phyloP scores from a whole-genome alignment of 2,888 invertebrate species.

The Mythimna impura region DNA sequence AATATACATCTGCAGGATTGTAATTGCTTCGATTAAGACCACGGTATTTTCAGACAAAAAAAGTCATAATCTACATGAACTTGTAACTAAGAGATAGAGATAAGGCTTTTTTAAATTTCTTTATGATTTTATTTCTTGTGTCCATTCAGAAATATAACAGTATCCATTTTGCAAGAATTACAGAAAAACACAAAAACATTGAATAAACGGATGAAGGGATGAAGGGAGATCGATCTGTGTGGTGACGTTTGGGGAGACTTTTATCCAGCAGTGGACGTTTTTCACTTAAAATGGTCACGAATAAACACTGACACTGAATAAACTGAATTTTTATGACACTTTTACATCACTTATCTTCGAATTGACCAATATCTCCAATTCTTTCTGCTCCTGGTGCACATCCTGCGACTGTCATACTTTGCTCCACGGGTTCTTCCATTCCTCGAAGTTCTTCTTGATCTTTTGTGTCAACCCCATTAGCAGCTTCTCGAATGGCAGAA shows the following conservation, averaged over 20 bases:
- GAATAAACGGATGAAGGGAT: too few species aligned
- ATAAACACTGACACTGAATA: background rate
- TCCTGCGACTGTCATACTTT: background rate
- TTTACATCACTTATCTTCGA: background rate
- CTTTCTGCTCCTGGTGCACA: slow-evolving; percentile 14
- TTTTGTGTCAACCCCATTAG: background rate
- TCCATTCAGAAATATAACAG: slow-evolving; percentile 1
- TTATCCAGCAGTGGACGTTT: background rate
- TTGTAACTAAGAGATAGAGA: slow-evolving; percentile 22
- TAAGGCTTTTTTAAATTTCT: background rate
- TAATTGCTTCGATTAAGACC: slow-evolving; percentile 74
- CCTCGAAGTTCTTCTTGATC: background rate
- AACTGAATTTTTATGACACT: background rate
- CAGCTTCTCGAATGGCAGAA: background rate
- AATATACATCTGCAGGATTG: slow-evolving; percentile 67
- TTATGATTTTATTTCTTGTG: background rate
- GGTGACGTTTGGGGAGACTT: background rate
- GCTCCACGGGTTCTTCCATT: fast-evolving
- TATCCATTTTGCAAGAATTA: background rate
- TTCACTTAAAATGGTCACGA: background rate
- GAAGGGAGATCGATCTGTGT: background rate
- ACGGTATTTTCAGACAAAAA: slow-evolving; percentile 43
- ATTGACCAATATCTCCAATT: slow-evolving; percentile 17
- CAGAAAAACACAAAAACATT: background rate
- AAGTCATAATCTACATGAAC: slow-evolving; percentile 22